phyloP scores from a whole-genome alignment of 2,113 vertebrate species.

The Carlito syrichta region DNA sequence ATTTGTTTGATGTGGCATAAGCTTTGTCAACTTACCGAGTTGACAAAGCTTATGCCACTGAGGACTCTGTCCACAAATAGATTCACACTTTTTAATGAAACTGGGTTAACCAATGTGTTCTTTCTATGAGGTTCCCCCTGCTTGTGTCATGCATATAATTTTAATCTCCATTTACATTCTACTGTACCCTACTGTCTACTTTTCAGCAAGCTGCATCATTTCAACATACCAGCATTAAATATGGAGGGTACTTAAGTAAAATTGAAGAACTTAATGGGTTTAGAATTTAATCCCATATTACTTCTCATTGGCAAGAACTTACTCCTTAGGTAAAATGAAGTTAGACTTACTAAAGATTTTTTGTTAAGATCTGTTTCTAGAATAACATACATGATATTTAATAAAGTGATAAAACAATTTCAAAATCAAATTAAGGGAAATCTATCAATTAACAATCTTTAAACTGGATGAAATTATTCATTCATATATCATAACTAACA shows the following conservation, averaged over 20 bases:
- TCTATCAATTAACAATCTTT: neutral
- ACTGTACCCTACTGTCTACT: neutral
- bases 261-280: neutral
- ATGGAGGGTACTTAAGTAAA: neutral
- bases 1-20: neutral
- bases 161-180: neutral
- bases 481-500: neutral
- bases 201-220: neutral
- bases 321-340: neutral
- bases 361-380: neutral
- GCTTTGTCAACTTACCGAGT: neutral
- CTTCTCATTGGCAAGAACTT: neutral
- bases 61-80: neutral
- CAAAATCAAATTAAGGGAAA: conserved; percentile 3
- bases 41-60: neutral
- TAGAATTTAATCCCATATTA: neutral
- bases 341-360: neutral
- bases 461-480: neutral
- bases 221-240: neutral
- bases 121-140: neutral
- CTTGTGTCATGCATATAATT: neutral
- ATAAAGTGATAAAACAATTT: neutral
- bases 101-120: neutral
- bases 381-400: neutral
- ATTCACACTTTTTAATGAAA: neutral